Evolutionary conservation across 2,113 vertebrate species (phyloP).

Genomic region (Rhineura floridana): DNA sequence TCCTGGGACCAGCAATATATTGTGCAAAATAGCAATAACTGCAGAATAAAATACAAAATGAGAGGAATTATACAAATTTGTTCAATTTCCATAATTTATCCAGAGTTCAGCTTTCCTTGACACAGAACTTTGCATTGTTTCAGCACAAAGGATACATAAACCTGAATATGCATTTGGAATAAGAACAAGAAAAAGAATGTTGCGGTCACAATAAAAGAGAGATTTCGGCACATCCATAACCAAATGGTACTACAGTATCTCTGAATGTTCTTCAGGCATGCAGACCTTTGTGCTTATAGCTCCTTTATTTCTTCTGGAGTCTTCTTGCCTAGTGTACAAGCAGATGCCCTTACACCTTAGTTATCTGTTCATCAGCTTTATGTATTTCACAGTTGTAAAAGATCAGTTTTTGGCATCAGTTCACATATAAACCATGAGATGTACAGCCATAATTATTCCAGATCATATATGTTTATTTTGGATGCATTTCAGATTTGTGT

Average conservation of each 20-base stretch:
- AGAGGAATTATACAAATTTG: no score
- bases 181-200: background rate
- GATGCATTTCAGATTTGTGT: constrained; percentile 25
- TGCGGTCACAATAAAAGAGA: background rate
- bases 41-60: background rate
- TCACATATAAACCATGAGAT: constrained; percentile 49
- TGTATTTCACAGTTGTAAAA: constrained; percentile 53
- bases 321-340: constrained; percentile 47
- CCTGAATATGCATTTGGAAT: background rate
- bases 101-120: background rate
- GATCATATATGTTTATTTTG: constrained; percentile 58
- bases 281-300: background rate
- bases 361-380: constrained; percentile 54
- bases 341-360: constrained; percentile 37
- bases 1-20: background rate
- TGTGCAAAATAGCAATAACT: background rate
- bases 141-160: background rate
- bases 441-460: constrained; percentile 57
- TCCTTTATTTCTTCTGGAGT: constrained; percentile 16
- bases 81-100: background rate
- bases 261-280: background rate
- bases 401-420: constrained; percentile 43
- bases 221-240: background rate
- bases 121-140: background rate
- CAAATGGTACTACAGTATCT: background rate